These are phyloP conservation scores for Melinopterus prodromus DNA, from an alignment of 2,888 invertebrate species.

Conservation along the genomic window DNA sequence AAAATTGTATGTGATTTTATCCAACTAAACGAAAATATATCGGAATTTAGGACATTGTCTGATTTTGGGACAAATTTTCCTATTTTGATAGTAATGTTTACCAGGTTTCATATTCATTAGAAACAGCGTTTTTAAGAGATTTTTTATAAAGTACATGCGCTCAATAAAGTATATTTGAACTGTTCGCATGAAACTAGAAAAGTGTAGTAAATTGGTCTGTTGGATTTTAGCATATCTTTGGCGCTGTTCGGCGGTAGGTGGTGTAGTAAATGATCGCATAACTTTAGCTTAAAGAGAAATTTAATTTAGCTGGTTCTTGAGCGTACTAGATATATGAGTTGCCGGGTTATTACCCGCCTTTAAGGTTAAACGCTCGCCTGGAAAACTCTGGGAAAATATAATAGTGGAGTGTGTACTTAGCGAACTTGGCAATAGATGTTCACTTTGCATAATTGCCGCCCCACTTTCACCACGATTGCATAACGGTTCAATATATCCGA, in stretches of 20 bases:
- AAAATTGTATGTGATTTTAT: too few relatives aligned
- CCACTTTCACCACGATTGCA: background rate
- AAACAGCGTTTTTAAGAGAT: background rate
- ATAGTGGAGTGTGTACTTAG: background rate
- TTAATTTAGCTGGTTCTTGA: slow-evolving; percentile 14
- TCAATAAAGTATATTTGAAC: too few relatives aligned
- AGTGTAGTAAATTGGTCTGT: too few relatives aligned
- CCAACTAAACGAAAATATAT: too few relatives aligned
- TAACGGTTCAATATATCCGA: too few relatives aligned
- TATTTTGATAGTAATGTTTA: too few relatives aligned
- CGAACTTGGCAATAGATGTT: background rate
- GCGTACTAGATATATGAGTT: slow-evolving; percentile 7
- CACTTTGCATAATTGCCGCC: background rate
- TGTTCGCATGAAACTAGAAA: too few relatives aligned
- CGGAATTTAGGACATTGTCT: too few relatives aligned
- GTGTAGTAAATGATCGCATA: background rate
- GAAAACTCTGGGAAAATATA: slow-evolving; percentile 17
- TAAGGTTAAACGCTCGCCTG: slow-evolving; percentile 16
- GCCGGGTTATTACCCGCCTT: slow-evolving; percentile 24
- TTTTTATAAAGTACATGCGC: background rate
- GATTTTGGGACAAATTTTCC: too few relatives aligned
- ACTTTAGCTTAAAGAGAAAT: background rate
- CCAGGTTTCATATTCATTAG: too few relatives aligned
- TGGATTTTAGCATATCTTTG: too few relatives aligned
- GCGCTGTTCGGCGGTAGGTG: too few relatives aligned